A percentile compares a stretch with the other conserved stretches of the same genome.
Evolutionary conservation across 2,113 vertebrate species (phyloP).

Genomic region (Circaetus cinerascens): DNA sequence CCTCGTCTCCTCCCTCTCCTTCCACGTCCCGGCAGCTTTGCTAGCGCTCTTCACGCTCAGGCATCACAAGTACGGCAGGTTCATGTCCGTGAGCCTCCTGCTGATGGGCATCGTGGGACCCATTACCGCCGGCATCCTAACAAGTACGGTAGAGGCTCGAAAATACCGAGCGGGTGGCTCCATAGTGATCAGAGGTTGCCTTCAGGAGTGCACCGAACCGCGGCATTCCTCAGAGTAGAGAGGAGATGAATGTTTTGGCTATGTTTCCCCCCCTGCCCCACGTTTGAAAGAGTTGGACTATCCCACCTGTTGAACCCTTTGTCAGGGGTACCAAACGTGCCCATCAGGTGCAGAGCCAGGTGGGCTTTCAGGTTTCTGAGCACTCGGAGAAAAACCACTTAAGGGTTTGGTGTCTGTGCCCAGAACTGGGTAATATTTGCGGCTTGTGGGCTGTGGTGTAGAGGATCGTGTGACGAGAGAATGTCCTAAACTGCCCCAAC

Average conservation of each 20-base stretch:
- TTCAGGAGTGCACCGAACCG: not conserved
- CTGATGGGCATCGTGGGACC: constrained; percentile 94
- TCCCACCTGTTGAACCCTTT: rapidly evolving
- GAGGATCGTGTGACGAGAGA: not conserved
- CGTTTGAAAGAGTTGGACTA: not conserved
- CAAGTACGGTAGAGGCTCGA: constrained; percentile 81
- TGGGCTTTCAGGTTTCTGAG: not conserved
- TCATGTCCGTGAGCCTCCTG: constrained; percentile 91
- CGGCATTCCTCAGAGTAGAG: not conserved
- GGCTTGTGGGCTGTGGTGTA: not conserved
- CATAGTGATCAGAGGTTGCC: rapidly evolving
- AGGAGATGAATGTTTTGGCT: not conserved
- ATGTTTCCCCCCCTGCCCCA: rapidly evolving
- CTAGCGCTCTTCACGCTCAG: constrained; percentile 83
- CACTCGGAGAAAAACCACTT: not conserved
- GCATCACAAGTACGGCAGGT: constrained; percentile 78
- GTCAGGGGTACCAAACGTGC: too few relatives aligned
- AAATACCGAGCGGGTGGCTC: not conserved
- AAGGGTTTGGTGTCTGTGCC: not conserved
- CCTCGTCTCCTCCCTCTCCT: constrained; percentile 88
- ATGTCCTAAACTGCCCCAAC: rapidly evolving
- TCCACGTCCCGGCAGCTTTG: constrained; percentile 89
- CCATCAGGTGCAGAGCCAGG: rapidly evolving
- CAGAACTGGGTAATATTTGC: not conserved
- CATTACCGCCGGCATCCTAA: constrained; percentile 90